Evolutionary conservation across 2,888 invertebrate species (phyloP), one percentile per base, ranked within the genome.

Genomic region (Gibbula magus): DNA sequence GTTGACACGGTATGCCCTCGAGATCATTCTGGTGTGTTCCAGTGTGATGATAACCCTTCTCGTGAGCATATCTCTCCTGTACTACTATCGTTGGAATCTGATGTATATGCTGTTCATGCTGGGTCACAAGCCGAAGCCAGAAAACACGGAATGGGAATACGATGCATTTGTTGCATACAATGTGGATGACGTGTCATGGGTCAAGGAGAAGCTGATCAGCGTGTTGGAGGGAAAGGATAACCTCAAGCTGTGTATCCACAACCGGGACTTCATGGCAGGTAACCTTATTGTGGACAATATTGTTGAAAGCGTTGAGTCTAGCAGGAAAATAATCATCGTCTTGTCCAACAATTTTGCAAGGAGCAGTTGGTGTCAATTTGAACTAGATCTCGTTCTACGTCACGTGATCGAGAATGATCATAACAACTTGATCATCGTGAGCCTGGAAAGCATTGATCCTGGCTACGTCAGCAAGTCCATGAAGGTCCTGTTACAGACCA

Each of bases 311-410:
- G 95, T 96, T 94, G 95, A 95, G 86, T 94, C 94, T 0, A 96
- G 96, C 0, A 93, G 94, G 22, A 94, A 94, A 4, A 94, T 96
- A 0, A 94, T 96, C 92, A 91, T 96, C 79, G 93, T 96, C 13
- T 94, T 96, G n/a, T 95, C 96, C 0, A 93, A 94, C 56, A 93
- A 94, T 83, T 96, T 96, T 90, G 91, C 95, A 8, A 92, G 94
- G 10, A 96, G 96, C 84, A 95, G 95, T 83, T 96, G 96, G 96
- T 96, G 96, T 86, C 95, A 95, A 86, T 95, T 95, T 85, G 96
- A 96, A 91, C 95, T 96, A 95, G 95, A 95, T 86, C 88, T 96
- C 61, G 96, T 95, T 0, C 95, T 96, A 80, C 95, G 95, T 88
- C 84, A 88, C 18, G 76, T 91, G 2, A 84, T 92, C 13, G 90